Evolutionary conservation across 2,888 invertebrate genomes (phyloP).

Genomic region (Andrena trimmerana): DNA sequence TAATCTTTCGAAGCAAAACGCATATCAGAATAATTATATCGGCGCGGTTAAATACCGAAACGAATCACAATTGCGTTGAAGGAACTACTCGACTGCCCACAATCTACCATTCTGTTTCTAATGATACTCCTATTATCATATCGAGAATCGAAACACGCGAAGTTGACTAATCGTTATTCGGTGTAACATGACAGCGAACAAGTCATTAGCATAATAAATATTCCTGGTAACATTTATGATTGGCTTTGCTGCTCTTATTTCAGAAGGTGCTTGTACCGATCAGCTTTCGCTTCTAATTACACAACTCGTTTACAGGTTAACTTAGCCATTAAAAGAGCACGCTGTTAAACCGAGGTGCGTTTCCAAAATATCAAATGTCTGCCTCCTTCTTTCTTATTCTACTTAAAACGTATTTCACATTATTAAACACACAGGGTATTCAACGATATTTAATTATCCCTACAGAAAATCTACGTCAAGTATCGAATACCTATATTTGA

Average conservation of each 20-base stretch:
- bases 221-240: background rate
- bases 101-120: background rate
- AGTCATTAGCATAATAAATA: slow-evolving; percentile 23
- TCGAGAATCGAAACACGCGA: background rate
- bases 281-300: slow-evolving; percentile 1
- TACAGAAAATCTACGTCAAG: no score
- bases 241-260: slow-evolving; percentile 9
- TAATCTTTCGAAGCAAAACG: background rate
- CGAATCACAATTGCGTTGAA: background rate
- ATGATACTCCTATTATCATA: background rate
- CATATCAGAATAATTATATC: slow-evolving; percentile 2
- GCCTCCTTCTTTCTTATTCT: no score
- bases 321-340: background rate
- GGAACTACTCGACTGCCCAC: background rate
- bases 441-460: no score
- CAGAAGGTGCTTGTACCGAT: background rate
- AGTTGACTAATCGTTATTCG: slow-evolving; percentile 18
- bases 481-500: no score
- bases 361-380: background rate
- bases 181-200: background rate
- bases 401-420: no score
- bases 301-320: slow-evolving; percentile 3
- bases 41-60: background rate
- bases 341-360: background rate
- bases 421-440: no score